Base-by-base conservation (phyloP, 2,797 vertebrate species). In the Chromobotia macracanthus region DNA sequence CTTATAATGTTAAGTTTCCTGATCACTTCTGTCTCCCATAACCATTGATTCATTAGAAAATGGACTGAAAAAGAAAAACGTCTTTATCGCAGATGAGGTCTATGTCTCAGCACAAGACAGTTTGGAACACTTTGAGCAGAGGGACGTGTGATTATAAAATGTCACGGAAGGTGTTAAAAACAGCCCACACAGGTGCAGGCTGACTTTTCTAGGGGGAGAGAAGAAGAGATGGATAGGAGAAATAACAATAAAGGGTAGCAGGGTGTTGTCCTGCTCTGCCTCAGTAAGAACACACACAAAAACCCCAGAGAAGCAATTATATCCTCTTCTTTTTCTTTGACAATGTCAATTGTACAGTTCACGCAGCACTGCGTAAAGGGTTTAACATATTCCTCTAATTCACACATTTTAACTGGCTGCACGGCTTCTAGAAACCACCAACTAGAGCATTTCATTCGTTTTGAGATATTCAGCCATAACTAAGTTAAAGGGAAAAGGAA, bases 271-370 rank as follows among this genome's bases (percentile, higher is more conserved):
- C 80, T 83, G 58, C 69, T 83, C 86, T 85, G 87, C 86, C 80
- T 87, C 86, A 87, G 81, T 79, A 78, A 80, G 68, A 71, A 76
- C 71, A 73, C 81, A 50, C 77, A 83, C 83, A 81, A 90, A 90
- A 89, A 60, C 86, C 86, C 67, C 80, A 16, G 83, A 89, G 87
- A 88, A 85, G 41, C 75, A 86, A 88, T 88, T 91, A 84, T 91
- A 87, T 87, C 83, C 75, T 83, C 80, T 89, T 84, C 83, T 90
- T 89, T 88, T 87, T 86, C 85, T 90, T 90, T 85, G 89, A 89
- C 79, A 69, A 71, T n/a, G 41, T 84, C 79, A 79, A 69, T 80
- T 81, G 75, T 75, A 79, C 80, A 82, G 83, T 81, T 84, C 82
- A 87, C 79, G 83, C 82, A 72, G 79, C 82, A 84, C 83, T 76